These are phyloP conservation scores for Conus canariensis DNA, from an alignment of 2,888 invertebrate species.

Conservation along the genomic window DNA sequence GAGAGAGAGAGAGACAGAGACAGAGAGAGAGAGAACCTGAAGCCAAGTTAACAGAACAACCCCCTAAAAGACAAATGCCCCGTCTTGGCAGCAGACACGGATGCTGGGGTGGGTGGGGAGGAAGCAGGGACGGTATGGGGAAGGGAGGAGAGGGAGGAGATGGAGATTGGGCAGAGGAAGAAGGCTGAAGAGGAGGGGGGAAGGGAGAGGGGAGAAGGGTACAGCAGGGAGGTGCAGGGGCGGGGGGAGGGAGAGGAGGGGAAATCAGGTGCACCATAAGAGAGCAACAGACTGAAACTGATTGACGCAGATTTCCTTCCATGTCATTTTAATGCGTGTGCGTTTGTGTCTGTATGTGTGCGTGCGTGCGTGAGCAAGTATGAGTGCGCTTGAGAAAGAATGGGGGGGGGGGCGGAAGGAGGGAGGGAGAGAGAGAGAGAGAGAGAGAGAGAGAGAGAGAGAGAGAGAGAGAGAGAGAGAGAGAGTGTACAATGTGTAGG, in stretches of 20 bases:
- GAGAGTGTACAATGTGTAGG: not conserved
- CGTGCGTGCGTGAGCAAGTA: not conserved
- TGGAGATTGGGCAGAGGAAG: not conserved
- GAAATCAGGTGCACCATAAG: not conserved
- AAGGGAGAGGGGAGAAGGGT: not conserved
- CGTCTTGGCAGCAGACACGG: too few relatives aligned
- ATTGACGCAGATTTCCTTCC: not conserved
- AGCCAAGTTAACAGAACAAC: too few relatives aligned
- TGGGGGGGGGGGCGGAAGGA: not conserved
- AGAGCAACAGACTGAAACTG: conserved; percentile 8
- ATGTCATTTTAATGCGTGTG: not conserved
- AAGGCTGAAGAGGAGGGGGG: not conserved
- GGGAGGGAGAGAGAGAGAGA: not conserved
- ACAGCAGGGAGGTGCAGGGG: too few relatives aligned
- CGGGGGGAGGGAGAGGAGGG: not conserved
- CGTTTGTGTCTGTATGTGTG: not conserved
- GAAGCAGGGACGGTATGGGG: not conserved
- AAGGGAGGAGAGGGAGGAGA: not conserved
- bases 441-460: too few relatives aligned
- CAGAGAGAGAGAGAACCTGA: too few relatives aligned
- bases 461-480: too few relatives aligned
- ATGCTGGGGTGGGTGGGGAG: not conserved
- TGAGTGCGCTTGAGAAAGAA: not conserved
- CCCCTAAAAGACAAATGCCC: too few relatives aligned
- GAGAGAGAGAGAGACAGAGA: too few relatives aligned